Percentiles rank a stretch among this genome's conserved stretches.
phyloP scores from a whole-genome alignment of 2,113 vertebrate species.

The Macrotus californicus region DNA sequence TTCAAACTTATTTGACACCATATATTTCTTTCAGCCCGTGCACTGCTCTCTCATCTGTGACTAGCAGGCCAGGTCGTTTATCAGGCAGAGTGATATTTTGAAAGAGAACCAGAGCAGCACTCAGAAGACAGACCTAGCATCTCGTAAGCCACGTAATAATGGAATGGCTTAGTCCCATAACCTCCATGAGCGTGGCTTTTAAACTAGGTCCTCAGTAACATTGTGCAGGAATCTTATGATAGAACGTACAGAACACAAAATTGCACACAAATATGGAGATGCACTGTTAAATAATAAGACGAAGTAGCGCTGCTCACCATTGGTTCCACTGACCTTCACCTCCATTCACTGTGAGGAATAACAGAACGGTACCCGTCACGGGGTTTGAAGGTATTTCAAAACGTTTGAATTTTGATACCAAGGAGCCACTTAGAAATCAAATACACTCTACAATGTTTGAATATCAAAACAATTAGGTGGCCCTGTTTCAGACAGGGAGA shows the following conservation, averaged over 20 bases:
- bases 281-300: neutral
- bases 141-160: neutral
- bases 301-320: neutral
- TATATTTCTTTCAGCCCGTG: neutral
- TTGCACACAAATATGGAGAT: neutral
- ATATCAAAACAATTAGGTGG: neutral
- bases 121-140: neutral
- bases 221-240: neutral
- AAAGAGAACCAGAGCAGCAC: neutral
- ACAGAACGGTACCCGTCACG: neutral
- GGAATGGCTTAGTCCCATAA: neutral
- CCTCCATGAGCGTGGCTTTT: neutral
- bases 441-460: neutral
- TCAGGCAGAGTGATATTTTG: neutral
- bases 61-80: neutral
- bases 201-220: neutral
- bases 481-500: neutral
- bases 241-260: neutral
- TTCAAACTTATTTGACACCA: neutral
- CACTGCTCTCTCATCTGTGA: neutral
- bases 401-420: neutral
- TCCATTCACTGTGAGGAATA: neutral
- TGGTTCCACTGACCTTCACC: neutral
- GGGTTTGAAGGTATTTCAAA: neutral
- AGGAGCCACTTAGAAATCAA: slow-evolving; percentile 28